Evolutionary conservation across 1,140 invertebrate genomes (phyloP).

Genomic region (Steinernema khuongi): DNA sequence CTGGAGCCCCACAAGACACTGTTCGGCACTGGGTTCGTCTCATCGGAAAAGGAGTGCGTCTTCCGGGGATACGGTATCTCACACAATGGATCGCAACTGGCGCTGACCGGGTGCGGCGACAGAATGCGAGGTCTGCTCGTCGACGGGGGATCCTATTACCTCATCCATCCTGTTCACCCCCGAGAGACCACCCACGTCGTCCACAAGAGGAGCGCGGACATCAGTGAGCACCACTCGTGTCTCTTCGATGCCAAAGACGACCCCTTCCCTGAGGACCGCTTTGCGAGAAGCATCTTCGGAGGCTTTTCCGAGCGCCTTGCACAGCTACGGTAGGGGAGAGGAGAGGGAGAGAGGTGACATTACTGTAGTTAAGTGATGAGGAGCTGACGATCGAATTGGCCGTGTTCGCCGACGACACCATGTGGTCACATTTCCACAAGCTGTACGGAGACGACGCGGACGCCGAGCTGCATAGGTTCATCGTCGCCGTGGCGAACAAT

Average conservation of each 20-base stretch:
- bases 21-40: background rate
- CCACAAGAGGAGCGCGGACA: constrained; percentile 32
- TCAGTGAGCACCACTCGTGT: constrained; percentile 28
- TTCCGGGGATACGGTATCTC: constrained; percentile 19
- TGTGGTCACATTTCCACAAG: constrained; percentile 41
- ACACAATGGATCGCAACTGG: constrained; percentile 20
- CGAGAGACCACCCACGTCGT: constrained; percentile 32
- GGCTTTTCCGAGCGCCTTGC: constrained; percentile 11
- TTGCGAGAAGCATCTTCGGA: constrained; percentile 16
- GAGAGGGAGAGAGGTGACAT: background rate
- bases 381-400: constrained; percentile 38
- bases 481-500: constrained; percentile 41
- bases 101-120: constrained; percentile 25
- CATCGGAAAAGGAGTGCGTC: constrained; percentile 21
- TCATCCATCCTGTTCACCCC: constrained; percentile 30
- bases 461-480: constrained; percentile 36
- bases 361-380: constrained; percentile 11
- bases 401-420: constrained; percentile 40
- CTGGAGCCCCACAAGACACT: background rate
- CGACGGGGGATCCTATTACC: constrained; percentile 23
- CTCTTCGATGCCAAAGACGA: constrained; percentile 35
- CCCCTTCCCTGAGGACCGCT: constrained; percentile 39
- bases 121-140: constrained; percentile 30
- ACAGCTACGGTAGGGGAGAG: constrained; percentile 10
- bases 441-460: constrained; percentile 38